Conservation (phyloP, 2,797 vertebrate species). For the Sylvilagus floridanus region DNA sequence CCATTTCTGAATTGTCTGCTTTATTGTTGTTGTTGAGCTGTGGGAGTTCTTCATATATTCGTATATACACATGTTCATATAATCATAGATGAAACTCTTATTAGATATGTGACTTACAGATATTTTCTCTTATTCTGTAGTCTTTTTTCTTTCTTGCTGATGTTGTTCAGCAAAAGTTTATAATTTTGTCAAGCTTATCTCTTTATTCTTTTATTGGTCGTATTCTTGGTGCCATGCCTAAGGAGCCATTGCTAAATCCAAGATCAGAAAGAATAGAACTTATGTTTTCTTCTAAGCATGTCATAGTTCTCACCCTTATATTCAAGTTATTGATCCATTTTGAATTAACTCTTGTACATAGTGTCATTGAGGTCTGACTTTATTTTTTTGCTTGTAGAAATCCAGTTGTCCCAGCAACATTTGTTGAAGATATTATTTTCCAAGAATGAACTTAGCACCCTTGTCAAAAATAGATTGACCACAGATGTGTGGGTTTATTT, state of each 20-base stretch:
- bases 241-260: background rate
- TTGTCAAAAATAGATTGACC: conserved; percentile 13
- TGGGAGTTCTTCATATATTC: background rate
- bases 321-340: background rate
- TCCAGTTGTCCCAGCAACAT: background rate
- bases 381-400: background rate
- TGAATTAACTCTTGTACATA: background rate
- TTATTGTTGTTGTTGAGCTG: background rate
- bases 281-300: background rate
- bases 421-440: background rate
- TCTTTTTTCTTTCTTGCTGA: background rate
- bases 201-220: background rate
- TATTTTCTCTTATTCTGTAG: background rate
- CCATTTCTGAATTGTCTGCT: background rate
- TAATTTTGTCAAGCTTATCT: background rate
- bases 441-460: background rate
- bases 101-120: background rate
- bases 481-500: background rate
- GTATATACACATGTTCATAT: no score
- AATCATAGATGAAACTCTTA: background rate
- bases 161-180: background rate
- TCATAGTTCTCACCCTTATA: background rate
- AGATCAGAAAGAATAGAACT: background rate
- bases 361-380: background rate
- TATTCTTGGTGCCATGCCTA: background rate